phyloP scores from a whole-genome alignment of 1,140 invertebrate genomes.

The Penaeus chinensis region DNA sequence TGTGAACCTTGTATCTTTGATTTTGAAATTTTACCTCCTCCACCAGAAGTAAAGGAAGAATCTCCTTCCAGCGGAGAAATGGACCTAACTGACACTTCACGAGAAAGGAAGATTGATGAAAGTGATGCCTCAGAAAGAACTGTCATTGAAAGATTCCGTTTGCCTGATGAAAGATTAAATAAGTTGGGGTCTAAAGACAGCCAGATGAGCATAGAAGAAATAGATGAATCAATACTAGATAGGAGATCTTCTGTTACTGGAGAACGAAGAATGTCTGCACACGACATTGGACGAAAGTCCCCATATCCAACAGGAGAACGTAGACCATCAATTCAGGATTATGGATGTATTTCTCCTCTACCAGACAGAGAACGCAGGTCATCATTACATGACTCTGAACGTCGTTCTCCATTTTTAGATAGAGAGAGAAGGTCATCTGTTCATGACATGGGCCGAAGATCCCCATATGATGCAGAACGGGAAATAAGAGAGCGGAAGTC shows the following conservation, averaged over 20 bases:
- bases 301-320: conserved; percentile 48
- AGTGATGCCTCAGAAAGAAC: conserved; percentile 62
- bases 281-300: conserved; percentile 58
- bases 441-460: conserved; percentile 58
- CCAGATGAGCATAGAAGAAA: conserved; percentile 63
- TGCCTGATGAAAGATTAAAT: conserved; percentile 61
- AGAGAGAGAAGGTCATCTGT: conserved; percentile 55
- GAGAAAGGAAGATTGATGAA: conserved; percentile 60
- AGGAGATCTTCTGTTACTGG: conserved; percentile 47
- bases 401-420: conserved; percentile 54
- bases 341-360: conserved; percentile 36
- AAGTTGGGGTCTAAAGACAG: conserved; percentile 63
- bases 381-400: conserved; percentile 58
- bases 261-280: conserved; percentile 51
- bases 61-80: conserved; percentile 62
- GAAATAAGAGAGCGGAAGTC: conserved; percentile 51
- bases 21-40: conserved; percentile 58
- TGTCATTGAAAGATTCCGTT: conserved; percentile 58
- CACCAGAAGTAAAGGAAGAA: conserved; percentile 61
- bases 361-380: conserved; percentile 51
- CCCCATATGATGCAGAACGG: conserved; percentile 57
- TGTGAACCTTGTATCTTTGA: conserved; percentile 54
- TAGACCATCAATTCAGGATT: conserved; percentile 31
- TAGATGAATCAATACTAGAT: conserved; percentile 60
- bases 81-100: conserved; percentile 53